A percentile compares a stretch with the other conserved stretches of the same genome.
Conservation (phyloP, 2,797 vertebrate genomes). For the Pipistrellus pipistrellus region DNA sequence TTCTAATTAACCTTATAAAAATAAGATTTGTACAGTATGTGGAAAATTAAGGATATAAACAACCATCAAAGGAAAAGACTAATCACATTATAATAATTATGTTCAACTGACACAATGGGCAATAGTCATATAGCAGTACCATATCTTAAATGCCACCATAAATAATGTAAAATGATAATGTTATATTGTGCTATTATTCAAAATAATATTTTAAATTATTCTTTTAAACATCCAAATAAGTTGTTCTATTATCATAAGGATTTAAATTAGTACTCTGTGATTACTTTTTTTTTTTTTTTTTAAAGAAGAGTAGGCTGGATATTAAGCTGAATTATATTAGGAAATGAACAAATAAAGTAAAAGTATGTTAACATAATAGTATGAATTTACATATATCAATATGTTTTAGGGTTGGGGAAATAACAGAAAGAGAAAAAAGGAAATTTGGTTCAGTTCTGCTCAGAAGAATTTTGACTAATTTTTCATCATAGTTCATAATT, state of each 20-base stretch:
- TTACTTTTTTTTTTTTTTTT: not conserved
- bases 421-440: not conserved
- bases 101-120: conserved; percentile 76
- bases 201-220: conserved; percentile 67
- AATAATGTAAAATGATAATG: conserved; percentile 75
- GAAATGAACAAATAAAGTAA: conserved; percentile 41
- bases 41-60: conserved; percentile 85
- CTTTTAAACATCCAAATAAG: conserved; percentile 66
- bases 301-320: not conserved
- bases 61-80: conserved; percentile 83
- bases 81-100: conserved; percentile 82
- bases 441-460: not conserved
- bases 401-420: not conserved
- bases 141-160: conserved; percentile 79
- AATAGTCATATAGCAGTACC: conserved; percentile 73
- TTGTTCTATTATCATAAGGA: conserved; percentile 44
- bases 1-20: conserved; percentile 87
- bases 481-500: not conserved
- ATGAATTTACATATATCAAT: conserved; percentile 1
- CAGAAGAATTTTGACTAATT: not conserved
- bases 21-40: conserved; percentile 84
- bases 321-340: conserved; percentile 43
- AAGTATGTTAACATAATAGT: conserved; percentile 30
- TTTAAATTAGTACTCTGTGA: conserved; percentile 13
- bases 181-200: conserved; percentile 56